A percentile compares a stretch with the other conserved stretches of the same genome.
Conservation (phyloP, 2,113 vertebrate species). For the Serinus canaria region DNA sequence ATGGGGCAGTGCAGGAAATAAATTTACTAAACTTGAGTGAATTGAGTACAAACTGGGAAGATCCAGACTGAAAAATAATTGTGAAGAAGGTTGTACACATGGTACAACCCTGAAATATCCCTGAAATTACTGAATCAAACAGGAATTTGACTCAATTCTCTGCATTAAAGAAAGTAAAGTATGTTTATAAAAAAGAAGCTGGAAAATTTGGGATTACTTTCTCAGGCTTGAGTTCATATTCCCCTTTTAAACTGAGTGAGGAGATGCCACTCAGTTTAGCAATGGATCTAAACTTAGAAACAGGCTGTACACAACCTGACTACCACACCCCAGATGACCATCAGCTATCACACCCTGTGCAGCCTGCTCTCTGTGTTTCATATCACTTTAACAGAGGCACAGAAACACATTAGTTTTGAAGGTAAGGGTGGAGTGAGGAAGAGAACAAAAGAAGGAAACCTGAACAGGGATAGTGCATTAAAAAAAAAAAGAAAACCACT, state of each 20-base stretch:
- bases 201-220: background rate
- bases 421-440: background rate
- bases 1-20: background rate
- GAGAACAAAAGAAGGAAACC: slow-evolving; percentile 53
- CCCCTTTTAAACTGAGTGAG: background rate
- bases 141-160: background rate
- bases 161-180: background rate
- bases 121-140: background rate
- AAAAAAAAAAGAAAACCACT: background rate
- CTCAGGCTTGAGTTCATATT: background rate
- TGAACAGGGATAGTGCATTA: background rate
- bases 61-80: background rate
- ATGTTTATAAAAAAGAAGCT: background rate
- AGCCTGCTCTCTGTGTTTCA: background rate
- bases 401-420: background rate
- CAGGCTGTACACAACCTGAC: background rate
- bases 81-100: background rate
- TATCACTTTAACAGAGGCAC: background rate
- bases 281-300: slow-evolving; percentile 8
- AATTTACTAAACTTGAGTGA: background rate
- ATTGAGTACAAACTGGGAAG: background rate
- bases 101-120: no score
- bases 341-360: background rate
- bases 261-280: background rate
- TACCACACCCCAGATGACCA: background rate